Percentiles rank a stretch among this genome's conserved stretches.
Evolutionary conservation across 2,113 vertebrate genomes (phyloP).

Genomic region (Corynorhinus townsendii): DNA sequence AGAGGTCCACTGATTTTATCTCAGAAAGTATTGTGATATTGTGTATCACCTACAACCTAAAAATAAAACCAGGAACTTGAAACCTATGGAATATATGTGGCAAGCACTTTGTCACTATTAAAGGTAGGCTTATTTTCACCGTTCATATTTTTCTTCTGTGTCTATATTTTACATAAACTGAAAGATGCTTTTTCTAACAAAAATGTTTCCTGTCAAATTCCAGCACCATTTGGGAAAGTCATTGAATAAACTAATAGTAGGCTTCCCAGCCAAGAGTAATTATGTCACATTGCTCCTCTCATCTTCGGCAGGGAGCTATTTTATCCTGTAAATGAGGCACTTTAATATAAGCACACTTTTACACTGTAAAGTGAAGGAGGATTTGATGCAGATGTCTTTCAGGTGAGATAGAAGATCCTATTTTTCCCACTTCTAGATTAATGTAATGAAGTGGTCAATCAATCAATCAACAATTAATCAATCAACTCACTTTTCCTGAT

Average conservation of each 20-base stretch:
- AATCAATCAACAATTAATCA: slow-evolving; percentile 51
- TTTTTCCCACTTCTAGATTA: slow-evolving; percentile 36
- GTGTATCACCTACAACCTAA: background rate
- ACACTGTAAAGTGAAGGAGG: background rate
- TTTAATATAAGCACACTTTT: slow-evolving; percentile 37
- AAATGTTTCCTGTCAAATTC: slow-evolving; percentile 13
- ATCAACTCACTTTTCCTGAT: background rate
- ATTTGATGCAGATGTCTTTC: slow-evolving; percentile 48
- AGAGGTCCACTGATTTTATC: background rate
- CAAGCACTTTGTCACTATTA: slow-evolving; percentile 26
- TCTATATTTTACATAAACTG: background rate
- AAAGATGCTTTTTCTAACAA: slow-evolving; percentile 27
- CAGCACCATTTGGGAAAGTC: background rate
- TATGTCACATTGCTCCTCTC: slow-evolving; percentile 37
- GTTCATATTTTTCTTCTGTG: background rate
- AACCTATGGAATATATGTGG: background rate
- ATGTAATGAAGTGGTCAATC: slow-evolving; percentile 38
- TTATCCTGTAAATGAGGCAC: slow-evolving; percentile 25
- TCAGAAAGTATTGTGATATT: background rate
- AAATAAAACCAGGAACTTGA: background rate
- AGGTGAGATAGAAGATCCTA: slow-evolving; percentile 44
- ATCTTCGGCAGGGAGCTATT: slow-evolving; percentile 53
- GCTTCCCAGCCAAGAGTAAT: slow-evolving; percentile 35
- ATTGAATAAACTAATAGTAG: slow-evolving; percentile 36
- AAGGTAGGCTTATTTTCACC: background rate